Percentiles rank a stretch among this genome's conserved stretches.
Conservation (phyloP, 2,113 vertebrate genomes). For the Datnioides undecimradiatus region DNA sequence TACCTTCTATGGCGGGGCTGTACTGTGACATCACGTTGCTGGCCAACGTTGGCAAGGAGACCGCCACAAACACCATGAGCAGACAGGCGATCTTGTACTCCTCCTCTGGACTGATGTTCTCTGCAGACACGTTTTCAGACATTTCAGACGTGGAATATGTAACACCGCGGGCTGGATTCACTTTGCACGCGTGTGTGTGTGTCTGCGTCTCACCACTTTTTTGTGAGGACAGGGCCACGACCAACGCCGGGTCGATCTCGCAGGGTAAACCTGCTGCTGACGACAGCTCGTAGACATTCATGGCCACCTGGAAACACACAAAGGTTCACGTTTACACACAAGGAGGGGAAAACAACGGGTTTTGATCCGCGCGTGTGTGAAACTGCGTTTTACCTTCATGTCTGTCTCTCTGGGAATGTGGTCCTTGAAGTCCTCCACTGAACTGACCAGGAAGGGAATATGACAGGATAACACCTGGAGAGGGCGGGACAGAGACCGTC, state of each 20-base stretch:
- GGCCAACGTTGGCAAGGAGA: constrained; percentile 95
- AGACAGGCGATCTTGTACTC: constrained; percentile 99
- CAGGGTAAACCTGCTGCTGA: constrained; percentile 97
- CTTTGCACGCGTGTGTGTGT: not conserved
- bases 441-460: constrained; percentile 99
- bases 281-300: constrained; percentile 99
- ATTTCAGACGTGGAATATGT: not conserved
- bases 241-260: constrained; percentile 97
- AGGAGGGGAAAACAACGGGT: not conserved
- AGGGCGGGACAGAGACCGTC: no score
- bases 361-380: rapidly evolving
- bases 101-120: constrained; percentile 99
- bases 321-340: not conserved
- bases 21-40: constrained; percentile 99
- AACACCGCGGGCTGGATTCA: not conserved
- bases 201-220: constrained; percentile 89
- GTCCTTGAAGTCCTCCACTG: constrained; percentile 98
- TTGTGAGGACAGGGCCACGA: constrained; percentile 97
- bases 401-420: constrained; percentile 99
- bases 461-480: constrained; percentile 96
- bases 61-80: constrained; percentile 99
- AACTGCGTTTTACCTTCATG: constrained; percentile 91
- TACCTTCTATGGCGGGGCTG: constrained; percentile 98
- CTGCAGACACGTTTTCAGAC: constrained; percentile 73
- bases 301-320: constrained; percentile 89